phyloP scores from a whole-genome alignment of 2,888 invertebrate species.

The Cheilosia urbana region DNA sequence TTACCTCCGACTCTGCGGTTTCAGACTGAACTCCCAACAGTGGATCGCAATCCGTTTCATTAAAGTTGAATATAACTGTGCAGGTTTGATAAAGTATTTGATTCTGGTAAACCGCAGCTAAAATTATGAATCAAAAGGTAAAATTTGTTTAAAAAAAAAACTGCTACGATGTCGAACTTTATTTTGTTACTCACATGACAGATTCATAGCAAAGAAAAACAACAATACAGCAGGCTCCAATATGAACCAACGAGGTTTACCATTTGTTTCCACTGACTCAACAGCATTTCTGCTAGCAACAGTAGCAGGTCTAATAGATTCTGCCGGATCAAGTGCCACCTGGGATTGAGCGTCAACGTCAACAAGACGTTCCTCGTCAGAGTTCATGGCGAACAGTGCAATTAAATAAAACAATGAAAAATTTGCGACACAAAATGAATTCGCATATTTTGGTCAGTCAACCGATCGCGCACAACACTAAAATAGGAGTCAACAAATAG shows the following conservation, averaged over 20 bases:
- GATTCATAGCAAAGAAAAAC: slow-evolving; percentile 81
- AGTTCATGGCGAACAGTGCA: slow-evolving; percentile 65
- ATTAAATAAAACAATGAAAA: slow-evolving; percentile 43
- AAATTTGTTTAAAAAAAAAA: slow-evolving; percentile 3
- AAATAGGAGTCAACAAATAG: slow-evolving; percentile 9
- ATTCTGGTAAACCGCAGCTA: slow-evolving; percentile 86
- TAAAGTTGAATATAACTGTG: slow-evolving; percentile 85
- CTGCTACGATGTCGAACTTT: background rate
- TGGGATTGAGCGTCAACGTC: slow-evolving; percentile 48
- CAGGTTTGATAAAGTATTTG: slow-evolving; percentile 89
- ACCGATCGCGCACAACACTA: slow-evolving; percentile 8
- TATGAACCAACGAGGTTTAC: slow-evolving; percentile 79
- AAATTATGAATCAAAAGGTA: slow-evolving; percentile 48
- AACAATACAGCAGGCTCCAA: slow-evolving; percentile 82
- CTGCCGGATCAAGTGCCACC: slow-evolving; percentile 55
- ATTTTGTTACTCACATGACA: slow-evolving; percentile 79
- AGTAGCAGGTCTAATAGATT: slow-evolving; percentile 4
- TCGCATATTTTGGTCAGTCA: slow-evolving; percentile 25
- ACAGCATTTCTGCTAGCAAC: background rate
- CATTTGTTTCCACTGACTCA: background rate
- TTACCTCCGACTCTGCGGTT: slow-evolving; percentile 84
- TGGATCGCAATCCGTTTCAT: slow-evolving; percentile 86
- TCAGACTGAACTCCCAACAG: slow-evolving; percentile 83
- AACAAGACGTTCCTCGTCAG: slow-evolving; percentile 78
- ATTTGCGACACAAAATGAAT: slow-evolving; percentile 10